A percentile compares a stretch with the other conserved stretches of the same genome.
Evolutionary conservation across 2,888 invertebrate species (phyloP).

Genomic region (Cantharis nigra): DNA sequence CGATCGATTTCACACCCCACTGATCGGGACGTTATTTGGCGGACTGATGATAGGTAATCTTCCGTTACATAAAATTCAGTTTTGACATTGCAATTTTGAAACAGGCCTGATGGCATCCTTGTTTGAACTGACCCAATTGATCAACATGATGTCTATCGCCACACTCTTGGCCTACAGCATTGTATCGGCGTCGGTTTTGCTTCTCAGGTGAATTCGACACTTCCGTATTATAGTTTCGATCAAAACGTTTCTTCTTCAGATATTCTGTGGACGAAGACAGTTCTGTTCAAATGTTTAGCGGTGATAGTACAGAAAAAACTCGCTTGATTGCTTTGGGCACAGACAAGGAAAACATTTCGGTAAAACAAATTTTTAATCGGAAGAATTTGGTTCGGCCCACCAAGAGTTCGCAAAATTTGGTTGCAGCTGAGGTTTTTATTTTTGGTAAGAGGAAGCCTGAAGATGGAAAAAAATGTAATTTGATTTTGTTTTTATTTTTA

Average conservation of each 20-base stretch:
- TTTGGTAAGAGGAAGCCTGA: neutral
- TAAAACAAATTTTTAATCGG: neutral
- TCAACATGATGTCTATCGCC: conserved; percentile 80
- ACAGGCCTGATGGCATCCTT: conserved; percentile 64
- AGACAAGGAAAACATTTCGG: neutral
- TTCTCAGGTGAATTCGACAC: conserved; percentile 61
- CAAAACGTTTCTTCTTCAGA: neutral
- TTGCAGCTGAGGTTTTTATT: neutral
- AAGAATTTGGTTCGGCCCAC: neutral
- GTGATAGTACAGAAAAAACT: neutral
- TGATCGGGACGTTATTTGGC: conserved; percentile 75
- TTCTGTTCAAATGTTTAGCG: neutral
- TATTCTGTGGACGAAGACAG: neutral
- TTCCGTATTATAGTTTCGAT: neutral
- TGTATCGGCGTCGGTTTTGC: conserved; percentile 74
- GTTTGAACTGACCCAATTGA: conserved; percentile 71
- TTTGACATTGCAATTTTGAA: neutral
- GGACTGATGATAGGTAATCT: conserved; percentile 72
- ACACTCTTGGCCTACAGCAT: conserved; percentile 75
- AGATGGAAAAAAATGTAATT: neutral
- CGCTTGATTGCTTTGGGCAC: neutral
- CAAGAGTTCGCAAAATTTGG: neutral
- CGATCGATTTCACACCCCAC: conserved; percentile 76
- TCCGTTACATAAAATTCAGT: neutral
- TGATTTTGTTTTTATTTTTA: neutral